phyloP scores from a whole-genome alignment of 2,888 invertebrate species.

The Branchinecta sandiegonensis region DNA sequence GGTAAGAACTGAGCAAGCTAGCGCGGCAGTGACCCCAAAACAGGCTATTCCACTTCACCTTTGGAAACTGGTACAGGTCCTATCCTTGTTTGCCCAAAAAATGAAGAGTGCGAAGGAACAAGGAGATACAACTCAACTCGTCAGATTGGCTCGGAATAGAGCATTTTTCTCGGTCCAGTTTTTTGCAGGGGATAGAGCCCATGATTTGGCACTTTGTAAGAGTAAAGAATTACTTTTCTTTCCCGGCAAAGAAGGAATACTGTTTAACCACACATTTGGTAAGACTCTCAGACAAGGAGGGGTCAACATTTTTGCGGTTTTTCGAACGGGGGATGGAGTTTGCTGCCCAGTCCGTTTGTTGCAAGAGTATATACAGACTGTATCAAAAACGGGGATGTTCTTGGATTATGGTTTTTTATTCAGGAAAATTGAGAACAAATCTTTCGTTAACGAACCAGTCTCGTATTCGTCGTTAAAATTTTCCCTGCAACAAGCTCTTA shows the following conservation, averaged over 20 bases:
- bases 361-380: not conserved
- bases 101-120: no score
- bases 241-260: no score
- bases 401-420: not conserved
- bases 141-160: not conserved
- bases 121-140: not conserved
- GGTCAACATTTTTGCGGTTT: no score
- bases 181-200: not conserved
- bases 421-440: not conserved
- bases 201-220: not conserved
- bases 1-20: no score
- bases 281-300: no score
- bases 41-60: no score
- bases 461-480: not conserved
- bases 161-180: not conserved
- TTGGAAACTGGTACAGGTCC: no score
- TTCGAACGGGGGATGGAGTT: no score
- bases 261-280: no score
- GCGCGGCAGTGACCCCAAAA: no score
- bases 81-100: no score
- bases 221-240: conserved; percentile 8
- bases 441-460: not conserved
- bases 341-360: not conserved
- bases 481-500: not conserved
- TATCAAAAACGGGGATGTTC: not conserved